Conservation (phyloP, 2,113 vertebrate genomes). For the Malurus elegans region DNA sequence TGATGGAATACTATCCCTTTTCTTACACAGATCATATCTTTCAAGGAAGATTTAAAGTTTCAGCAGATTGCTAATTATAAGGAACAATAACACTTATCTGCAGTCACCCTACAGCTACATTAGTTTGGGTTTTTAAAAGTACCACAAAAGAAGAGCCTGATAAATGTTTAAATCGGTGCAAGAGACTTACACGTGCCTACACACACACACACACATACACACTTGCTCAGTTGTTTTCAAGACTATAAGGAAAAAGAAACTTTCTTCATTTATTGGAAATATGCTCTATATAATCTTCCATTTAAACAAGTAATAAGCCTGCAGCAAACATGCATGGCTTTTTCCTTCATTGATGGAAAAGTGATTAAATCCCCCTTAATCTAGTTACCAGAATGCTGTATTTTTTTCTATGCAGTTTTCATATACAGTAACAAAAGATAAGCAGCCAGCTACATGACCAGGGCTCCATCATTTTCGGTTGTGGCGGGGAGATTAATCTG, state of each 20-base stretch:
- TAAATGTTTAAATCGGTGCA: not conserved
- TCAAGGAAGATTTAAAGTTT: conserved; percentile 51
- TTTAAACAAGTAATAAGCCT: not conserved
- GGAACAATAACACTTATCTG: conserved; percentile 12
- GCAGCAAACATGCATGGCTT: not conserved
- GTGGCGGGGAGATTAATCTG: not conserved
- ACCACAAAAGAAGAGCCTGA: not conserved
- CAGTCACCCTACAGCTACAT: conserved; percentile 45
- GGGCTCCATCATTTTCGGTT: not conserved
- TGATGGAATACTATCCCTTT: not conserved
- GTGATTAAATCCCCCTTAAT: not conserved
- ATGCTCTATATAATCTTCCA: not conserved
- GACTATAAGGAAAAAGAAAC: not conserved
- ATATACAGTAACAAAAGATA: not conserved
- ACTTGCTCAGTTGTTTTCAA: not conserved
- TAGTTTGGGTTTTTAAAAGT: not conserved
- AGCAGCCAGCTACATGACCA: not conserved
- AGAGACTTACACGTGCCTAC: not conserved
- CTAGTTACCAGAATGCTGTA: not conserved
- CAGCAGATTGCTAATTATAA: conserved; percentile 36
- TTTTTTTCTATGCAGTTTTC: not conserved
- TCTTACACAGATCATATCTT: not conserved
- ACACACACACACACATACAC: not conserved
- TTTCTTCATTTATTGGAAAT: conserved; percentile 1
- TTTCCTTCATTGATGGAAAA: not conserved